These are phyloP conservation scores for Nesoenas mayeri DNA, from an alignment of 2,113 vertebrate species.

Conservation along the genomic window DNA sequence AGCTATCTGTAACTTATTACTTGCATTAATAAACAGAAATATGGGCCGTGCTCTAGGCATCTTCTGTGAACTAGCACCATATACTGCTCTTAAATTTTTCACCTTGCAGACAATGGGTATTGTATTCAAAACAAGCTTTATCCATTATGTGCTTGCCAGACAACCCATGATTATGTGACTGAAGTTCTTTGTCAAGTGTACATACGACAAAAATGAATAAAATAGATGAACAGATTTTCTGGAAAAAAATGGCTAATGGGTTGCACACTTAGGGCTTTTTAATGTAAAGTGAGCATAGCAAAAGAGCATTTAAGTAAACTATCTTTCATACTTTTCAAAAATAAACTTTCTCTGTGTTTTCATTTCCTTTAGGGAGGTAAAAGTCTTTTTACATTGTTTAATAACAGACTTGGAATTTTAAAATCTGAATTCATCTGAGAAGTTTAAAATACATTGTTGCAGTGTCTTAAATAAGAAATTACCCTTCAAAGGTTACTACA, in stretches of 20 bases:
- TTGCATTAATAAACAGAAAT: neutral
- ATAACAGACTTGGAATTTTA: neutral
- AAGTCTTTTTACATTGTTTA: neutral
- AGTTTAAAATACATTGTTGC: neutral
- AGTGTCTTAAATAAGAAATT: neutral
- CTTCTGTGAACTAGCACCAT: neutral
- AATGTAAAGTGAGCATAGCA: neutral
- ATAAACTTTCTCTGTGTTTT: neutral
- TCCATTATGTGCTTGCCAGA: neutral
- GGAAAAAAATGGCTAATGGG: neutral
- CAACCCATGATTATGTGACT: neutral
- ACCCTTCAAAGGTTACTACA: neutral
- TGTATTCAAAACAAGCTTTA: neutral
- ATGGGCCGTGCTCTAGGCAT: neutral
- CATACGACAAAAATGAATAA: neutral
- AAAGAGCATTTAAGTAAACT: neutral
- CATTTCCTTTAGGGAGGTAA: neutral
- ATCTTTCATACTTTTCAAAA: neutral
- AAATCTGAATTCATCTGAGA: neutral
- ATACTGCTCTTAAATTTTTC: neutral
- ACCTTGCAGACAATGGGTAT: neutral
- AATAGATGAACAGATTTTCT: neutral
- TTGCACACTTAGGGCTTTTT: neutral
- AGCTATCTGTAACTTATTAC: neutral
- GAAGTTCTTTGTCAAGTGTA: neutral